Conservation (phyloP, 2,113 vertebrate species). For the Tympanuchus pallidicinctus region DNA sequence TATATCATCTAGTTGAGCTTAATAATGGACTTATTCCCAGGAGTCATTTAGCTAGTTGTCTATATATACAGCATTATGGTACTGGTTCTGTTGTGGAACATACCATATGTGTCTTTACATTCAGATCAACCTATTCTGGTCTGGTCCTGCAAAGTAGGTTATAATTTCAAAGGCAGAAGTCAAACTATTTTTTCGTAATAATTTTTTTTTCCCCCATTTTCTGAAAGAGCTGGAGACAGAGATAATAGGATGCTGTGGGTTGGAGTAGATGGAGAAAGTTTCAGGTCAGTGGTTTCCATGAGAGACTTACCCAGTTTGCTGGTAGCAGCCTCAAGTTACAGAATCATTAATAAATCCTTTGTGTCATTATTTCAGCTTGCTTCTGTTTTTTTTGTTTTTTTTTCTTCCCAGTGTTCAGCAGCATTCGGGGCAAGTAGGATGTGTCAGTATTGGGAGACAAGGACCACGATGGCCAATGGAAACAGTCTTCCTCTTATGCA, state of each 20-base stretch:
- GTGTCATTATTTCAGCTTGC: conserved; percentile 25
- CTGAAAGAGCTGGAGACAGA: background rate
- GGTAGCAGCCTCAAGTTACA: background rate
- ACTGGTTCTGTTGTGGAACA: background rate
- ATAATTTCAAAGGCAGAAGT: background rate
- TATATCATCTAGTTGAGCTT: background rate
- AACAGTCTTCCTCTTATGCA: conserved; percentile 40
- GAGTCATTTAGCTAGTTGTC: background rate
- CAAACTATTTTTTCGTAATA: background rate
- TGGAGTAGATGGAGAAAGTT: background rate
- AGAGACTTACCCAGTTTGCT: conserved; percentile 12
- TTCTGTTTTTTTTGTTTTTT: background rate
- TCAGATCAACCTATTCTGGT: background rate
- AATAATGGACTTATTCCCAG: background rate
- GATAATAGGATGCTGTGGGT: background rate
- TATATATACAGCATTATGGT: background rate
- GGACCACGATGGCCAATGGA: conserved; percentile 39
- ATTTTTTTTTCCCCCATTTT: background rate
- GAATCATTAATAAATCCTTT: conserved; percentile 17
- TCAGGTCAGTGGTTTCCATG: background rate
- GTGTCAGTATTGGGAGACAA: conserved; percentile 41
- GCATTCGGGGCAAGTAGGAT: conserved; percentile 37
- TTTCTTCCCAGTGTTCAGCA: background rate
- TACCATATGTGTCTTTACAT: background rate
- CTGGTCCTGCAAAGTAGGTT: background rate